Evolutionary conservation across 2,113 vertebrate species (phyloP), one percentile per base, ranked within the genome.

Genomic region (Myrmophylax atrothorax): DNA sequence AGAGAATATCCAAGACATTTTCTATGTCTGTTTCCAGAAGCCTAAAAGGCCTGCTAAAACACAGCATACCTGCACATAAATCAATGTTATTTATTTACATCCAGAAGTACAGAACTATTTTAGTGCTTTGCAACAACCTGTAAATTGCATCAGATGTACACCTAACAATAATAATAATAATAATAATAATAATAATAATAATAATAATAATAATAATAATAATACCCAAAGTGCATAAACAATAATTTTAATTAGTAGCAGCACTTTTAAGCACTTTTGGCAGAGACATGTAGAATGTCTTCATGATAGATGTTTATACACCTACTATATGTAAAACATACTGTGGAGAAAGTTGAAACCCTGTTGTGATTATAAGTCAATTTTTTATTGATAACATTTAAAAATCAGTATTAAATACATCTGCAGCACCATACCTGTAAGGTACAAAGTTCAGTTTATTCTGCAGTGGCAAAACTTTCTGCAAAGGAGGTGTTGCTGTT

Each of bases 371-470:
- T 81, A 28, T 6, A 82, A 72, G 64, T 6, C 84, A 70, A 9
- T 29, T 15, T 29, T 52, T 14, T 31, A 23, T 7, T 31, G 3
- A 31, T 17, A 74, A 26, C 24, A 29, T 67, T 77, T 10, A 29
- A 63, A 64, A 83, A 35, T 6, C n/a, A 40, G 7, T 35, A 73
- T 20, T 62, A 77, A 64, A 62, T 35, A 64, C 16, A 73, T 12
- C 20, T 47, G 0, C 0, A 3, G 29, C 33, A 62, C 18, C 40
- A 29, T 6, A 89, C 3, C 3, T 40, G 1, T 46, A 76, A 63
- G 8, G 42, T 67, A 67, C 14, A 33, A 63, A 70, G 23, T 14
- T 49, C 64, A 24, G 2, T 55, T 90, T 63, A 84, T 38, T 18
- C 35, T 59, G 15, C 10, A 77, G 12, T 3, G 1, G 14, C 14